Percentiles rank a stretch among this genome's conserved stretches.
phyloP scores from a whole-genome alignment of 1,140 invertebrate species.

The Ridgeia piscesae region DNA sequence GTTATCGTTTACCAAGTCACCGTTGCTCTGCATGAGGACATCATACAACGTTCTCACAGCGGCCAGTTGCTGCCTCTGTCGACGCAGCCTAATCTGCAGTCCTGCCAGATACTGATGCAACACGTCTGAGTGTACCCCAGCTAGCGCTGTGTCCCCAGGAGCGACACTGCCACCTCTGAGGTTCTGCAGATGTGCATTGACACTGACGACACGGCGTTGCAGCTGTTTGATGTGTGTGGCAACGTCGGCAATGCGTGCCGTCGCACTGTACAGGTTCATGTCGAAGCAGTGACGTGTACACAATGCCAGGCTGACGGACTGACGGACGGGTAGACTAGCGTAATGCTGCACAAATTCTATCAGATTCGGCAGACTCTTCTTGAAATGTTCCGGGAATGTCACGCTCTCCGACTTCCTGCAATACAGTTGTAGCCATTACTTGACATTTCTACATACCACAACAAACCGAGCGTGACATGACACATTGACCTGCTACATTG shows the following conservation, averaged over 20 bases:
- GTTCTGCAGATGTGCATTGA: neutral
- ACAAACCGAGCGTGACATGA: no score
- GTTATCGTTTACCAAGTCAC: neutral
- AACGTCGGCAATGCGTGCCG: neutral
- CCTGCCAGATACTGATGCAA: neutral
- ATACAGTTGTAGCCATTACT: no score
- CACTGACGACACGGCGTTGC: neutral
- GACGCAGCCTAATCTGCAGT: neutral
- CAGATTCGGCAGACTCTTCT: slow-evolving; percentile 70
- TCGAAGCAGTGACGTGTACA: neutral
- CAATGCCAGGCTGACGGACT: neutral
- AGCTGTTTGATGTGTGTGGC: neutral
- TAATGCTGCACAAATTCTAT: slow-evolving; percentile 69
- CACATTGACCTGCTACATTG: no score
- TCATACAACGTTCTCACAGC: neutral
- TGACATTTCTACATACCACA: no score
- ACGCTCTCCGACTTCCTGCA: slow-evolving; percentile 73
- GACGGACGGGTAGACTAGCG: slow-evolving; percentile 8
- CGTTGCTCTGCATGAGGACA: neutral
- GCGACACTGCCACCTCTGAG: neutral
- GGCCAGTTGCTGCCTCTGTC: neutral
- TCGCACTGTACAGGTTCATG: neutral
- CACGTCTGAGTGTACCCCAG: neutral
- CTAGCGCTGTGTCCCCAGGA: neutral
- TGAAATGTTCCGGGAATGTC: slow-evolving; percentile 66